Percentiles rank a stretch among this genome's conserved stretches.
phyloP scores from a whole-genome alignment of 37 sponge, comb jelly and placozoan species.

The Haliclona indistincta region DNA sequence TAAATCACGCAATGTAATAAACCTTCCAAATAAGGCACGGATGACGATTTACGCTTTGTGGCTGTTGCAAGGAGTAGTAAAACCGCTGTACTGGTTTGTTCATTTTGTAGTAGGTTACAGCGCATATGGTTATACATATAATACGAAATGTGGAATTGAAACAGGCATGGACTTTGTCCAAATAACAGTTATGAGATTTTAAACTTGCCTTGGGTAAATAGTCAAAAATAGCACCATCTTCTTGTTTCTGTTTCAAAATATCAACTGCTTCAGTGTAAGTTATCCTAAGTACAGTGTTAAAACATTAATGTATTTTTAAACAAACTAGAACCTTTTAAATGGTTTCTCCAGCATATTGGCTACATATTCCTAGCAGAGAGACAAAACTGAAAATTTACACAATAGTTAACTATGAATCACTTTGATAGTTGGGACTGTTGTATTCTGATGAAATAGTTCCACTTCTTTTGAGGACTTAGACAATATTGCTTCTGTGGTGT shows the following conservation, averaged over 20 bases:
- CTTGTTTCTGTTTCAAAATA: slow-evolving; percentile 6
- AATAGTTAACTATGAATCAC: background rate
- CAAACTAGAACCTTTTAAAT: slow-evolving; percentile 9
- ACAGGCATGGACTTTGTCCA: background rate
- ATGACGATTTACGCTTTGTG: too few relatives aligned
- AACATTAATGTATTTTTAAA: background rate
- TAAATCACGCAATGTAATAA: too few relatives aligned
- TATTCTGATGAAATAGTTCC: slow-evolving; percentile 21
- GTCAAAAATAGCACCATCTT: slow-evolving; percentile 13
- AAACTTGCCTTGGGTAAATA: slow-evolving; percentile 39
- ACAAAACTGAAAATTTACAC: background rate
- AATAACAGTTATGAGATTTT: background rate
- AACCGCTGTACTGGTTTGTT: too few relatives aligned
- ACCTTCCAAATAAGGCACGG: too few relatives aligned
- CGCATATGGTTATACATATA: background rate
- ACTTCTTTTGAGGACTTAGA: slow-evolving; percentile 49
- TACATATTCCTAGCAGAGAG: background rate
- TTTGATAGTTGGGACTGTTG: slow-evolving; percentile 3
- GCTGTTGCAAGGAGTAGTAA: too few relatives aligned
- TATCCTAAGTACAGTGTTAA: slow-evolving; percentile 13
- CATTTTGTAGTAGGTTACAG: too few relatives aligned
- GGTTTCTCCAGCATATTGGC: slow-evolving; percentile 1
- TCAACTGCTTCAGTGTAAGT: slow-evolving; percentile 74
- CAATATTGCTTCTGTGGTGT: slow-evolving; percentile 33
- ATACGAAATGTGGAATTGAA: background rate